Conservation (phyloP, 2,113 vertebrate species). For the Scalopus aquaticus region DNA sequence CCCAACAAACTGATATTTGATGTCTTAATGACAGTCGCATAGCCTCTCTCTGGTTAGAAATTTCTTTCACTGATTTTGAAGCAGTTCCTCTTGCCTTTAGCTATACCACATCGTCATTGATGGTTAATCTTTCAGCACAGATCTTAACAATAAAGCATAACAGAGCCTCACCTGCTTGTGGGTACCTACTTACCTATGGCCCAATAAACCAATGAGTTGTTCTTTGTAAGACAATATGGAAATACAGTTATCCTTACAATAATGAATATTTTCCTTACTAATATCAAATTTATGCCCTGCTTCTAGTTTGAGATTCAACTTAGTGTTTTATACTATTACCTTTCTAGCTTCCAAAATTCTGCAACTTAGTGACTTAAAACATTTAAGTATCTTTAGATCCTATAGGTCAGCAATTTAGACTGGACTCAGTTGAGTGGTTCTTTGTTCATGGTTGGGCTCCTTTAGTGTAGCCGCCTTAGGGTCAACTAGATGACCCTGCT, state of each 20-base stretch:
- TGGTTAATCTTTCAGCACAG: neutral
- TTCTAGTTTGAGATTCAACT: neutral
- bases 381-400: neutral
- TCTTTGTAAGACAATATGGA: constrained; percentile 32
- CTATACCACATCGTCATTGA: neutral
- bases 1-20: constrained; percentile 31
- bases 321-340: neutral
- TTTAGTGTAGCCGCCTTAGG: neutral
- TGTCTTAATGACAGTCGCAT: neutral
- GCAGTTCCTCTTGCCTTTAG: neutral
- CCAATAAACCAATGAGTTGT: neutral
- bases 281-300: neutral
- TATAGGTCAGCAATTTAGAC: neutral
- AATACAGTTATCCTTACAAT: neutral
- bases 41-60: neutral
- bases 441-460: neutral
- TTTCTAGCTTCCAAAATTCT: neutral
- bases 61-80: constrained; percentile 18
- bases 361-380: neutral
- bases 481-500: neutral
- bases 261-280: neutral
- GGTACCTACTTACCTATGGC: neutral
- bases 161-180: neutral
- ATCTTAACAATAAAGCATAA: neutral
- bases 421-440: neutral